Conservation (phyloP, 2,888 invertebrate species). For the Mamestra brassicae region DNA sequence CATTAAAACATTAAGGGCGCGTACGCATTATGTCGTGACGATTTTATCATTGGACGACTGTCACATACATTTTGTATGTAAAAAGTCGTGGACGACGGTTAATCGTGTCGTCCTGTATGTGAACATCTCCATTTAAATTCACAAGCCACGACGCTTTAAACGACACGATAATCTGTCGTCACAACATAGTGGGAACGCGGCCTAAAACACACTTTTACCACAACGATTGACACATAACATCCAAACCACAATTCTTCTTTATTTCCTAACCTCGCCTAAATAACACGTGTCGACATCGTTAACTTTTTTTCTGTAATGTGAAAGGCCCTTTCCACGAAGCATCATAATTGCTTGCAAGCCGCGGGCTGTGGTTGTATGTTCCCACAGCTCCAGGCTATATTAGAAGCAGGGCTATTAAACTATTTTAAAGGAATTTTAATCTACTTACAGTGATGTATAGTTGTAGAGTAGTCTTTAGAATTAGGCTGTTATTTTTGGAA, state of each 20-base stretch:
- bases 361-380: slow-evolving; percentile 48
- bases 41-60: too few relatives aligned
- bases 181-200: too few relatives aligned
- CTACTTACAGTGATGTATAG: slow-evolving; percentile 30
- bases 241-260: neutral
- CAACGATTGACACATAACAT: neutral
- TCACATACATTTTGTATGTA: too few relatives aligned
- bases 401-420: slow-evolving; percentile 53
- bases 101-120: too few relatives aligned
- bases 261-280: slow-evolving; percentile 34
- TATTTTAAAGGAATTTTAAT: slow-evolving; percentile 65
- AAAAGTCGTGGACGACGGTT: too few relatives aligned
- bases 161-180: too few relatives aligned
- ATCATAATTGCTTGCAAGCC: slow-evolving; percentile 62
- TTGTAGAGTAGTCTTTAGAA: slow-evolving; percentile 18
- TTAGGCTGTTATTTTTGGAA: slow-evolving; percentile 7
- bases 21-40: too few relatives aligned
- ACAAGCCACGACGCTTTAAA: too few relatives aligned
- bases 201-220: neutral
- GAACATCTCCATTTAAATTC: too few relatives aligned
- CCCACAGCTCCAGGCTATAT: slow-evolving; percentile 53
- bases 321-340: slow-evolving; percentile 60
- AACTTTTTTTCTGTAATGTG: slow-evolving; percentile 49
- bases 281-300: slow-evolving; percentile 44
- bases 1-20: too few relatives aligned